Conservation (phyloP, 2,113 vertebrate genomes). For the Corvus moneduloides region DNA sequence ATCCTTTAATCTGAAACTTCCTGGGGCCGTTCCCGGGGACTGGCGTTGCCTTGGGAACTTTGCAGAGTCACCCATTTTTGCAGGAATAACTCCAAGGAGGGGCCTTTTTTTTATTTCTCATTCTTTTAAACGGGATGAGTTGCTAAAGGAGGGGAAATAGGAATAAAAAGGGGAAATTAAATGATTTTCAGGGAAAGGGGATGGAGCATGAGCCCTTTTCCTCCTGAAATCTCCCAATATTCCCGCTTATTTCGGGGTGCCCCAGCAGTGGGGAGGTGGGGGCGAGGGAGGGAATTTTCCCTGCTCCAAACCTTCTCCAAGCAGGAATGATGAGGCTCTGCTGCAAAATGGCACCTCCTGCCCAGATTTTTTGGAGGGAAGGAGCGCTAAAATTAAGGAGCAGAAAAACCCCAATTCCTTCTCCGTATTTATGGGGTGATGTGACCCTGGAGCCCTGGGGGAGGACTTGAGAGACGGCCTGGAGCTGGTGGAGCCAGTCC, state of each 20-base stretch:
- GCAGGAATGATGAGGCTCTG: neutral
- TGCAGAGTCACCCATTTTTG: neutral
- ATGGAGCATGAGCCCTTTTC: rapidly evolving
- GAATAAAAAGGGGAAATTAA: neutral
- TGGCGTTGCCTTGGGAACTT: neutral
- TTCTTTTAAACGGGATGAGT: no score
- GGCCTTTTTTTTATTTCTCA: no score
- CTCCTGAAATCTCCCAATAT: neutral
- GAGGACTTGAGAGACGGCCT: neutral
- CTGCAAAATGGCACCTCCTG: no score
- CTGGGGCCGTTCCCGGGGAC: neutral
- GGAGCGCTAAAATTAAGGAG: neutral
- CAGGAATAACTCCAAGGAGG: neutral
- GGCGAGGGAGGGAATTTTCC: neutral
- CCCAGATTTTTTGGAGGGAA: neutral
- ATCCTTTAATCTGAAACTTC: neutral
- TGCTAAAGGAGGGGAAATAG: neutral
- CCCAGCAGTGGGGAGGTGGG: neutral
- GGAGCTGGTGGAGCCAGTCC: neutral
- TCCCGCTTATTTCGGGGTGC: neutral
- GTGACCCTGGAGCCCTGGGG: neutral
- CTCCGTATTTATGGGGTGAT: neutral
- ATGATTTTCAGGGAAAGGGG: neutral
- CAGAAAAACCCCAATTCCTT: neutral
- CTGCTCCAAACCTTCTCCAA: neutral